Evolutionary conservation across 2,888 invertebrate species (phyloP), one percentile per base, ranked within the genome.

Genomic region (Acronicta psi): DNA sequence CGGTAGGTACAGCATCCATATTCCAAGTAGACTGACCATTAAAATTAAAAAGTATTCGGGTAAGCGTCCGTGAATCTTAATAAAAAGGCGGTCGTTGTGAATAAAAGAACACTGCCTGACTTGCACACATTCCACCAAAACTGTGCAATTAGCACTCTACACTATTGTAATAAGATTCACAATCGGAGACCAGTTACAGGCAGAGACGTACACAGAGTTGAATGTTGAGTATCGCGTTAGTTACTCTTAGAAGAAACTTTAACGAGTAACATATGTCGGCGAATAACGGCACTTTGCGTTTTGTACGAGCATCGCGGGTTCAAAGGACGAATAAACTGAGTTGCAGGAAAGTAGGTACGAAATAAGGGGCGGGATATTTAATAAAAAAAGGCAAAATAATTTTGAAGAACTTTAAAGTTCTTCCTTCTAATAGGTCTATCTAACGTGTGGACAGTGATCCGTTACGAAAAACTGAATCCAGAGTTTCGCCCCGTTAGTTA

Each of bases 271-370:
- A 72, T 75, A 70, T 73, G 73, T 65, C 71, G 75, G 63, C 69
- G 75, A 69, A 70, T 89, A 88, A 87, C 88, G 89, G 89, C 68
- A 82, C 52, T 31, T 58, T 50, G 46, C 47, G 67, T 64, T 61
- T 34, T 55, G 51, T 64, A 49, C 36, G 52, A 36, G 43, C 42
- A 50, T 29, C 17, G 54, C 43, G 69, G 18, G 68, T 64, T 69
- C 65, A 75, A 73, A 75, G 57, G 69, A 77, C 42, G 37, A 52
- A 34, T 34, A 5, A 0, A 25, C 46, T 51, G 40, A 23, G 8
- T 3, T 34, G 34, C n/a, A 34, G 6, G n/a, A n/a, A 11, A 5
- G 34, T 6, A n/a, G n/a, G 34, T 6, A n/a, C 34, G 13, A 31
- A 31, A 31, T 31, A n/a, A 6, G 31, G 6, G 29, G 29, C 11